A percentile compares a stretch with the other conserved stretches of the same genome.
phyloP scores from a whole-genome alignment of 1,140 invertebrate genomes.

The Heterodera carotae region DNA sequence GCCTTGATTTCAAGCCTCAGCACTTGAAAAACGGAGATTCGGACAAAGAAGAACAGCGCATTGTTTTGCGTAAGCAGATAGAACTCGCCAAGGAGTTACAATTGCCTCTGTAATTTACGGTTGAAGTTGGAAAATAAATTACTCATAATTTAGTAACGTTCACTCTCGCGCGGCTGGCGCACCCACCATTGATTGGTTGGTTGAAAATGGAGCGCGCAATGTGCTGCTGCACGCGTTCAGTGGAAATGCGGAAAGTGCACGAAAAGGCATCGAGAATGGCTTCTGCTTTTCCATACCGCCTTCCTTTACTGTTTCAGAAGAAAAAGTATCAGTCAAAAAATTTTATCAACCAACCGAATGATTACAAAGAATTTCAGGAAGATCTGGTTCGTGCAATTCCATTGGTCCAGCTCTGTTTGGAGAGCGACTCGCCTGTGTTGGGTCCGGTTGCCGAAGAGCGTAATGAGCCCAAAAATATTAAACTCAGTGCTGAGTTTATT shows the following conservation, averaged over 20 bases:
- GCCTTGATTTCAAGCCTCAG: slow-evolving; percentile 66
- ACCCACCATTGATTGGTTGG: slow-evolving; percentile 65
- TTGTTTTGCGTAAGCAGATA: slow-evolving; percentile 63
- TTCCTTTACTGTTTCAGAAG: slow-evolving; percentile 46
- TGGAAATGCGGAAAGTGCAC: slow-evolving; percentile 65
- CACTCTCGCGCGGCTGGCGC: slow-evolving; percentile 67
- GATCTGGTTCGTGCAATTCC: slow-evolving; percentile 36
- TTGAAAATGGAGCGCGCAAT: slow-evolving; percentile 57
- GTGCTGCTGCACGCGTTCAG: slow-evolving; percentile 68
- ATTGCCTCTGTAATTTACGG: slow-evolving; percentile 51
- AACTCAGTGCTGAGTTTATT: slow-evolving; percentile 66
- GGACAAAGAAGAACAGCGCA: slow-evolving; percentile 63
- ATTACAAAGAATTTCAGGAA: slow-evolving; percentile 3
- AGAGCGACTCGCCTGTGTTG: slow-evolving; percentile 56
- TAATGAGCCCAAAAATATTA: slow-evolving; percentile 66
- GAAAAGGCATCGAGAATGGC: slow-evolving; percentile 65
- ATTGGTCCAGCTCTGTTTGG: slow-evolving; percentile 48
- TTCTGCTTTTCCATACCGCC: slow-evolving; percentile 68
- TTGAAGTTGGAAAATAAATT: too few relatives aligned
- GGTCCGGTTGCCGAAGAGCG: slow-evolving; percentile 50
- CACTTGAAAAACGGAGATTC: slow-evolving; percentile 52
- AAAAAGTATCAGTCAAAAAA: slow-evolving; percentile 23
- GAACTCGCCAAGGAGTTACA: slow-evolving; percentile 33
- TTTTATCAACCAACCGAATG: neutral
- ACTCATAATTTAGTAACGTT: slow-evolving; percentile 64